Base-by-base conservation (phyloP, 2,797 vertebrate genomes). In the Myripristis murdjan region DNA sequence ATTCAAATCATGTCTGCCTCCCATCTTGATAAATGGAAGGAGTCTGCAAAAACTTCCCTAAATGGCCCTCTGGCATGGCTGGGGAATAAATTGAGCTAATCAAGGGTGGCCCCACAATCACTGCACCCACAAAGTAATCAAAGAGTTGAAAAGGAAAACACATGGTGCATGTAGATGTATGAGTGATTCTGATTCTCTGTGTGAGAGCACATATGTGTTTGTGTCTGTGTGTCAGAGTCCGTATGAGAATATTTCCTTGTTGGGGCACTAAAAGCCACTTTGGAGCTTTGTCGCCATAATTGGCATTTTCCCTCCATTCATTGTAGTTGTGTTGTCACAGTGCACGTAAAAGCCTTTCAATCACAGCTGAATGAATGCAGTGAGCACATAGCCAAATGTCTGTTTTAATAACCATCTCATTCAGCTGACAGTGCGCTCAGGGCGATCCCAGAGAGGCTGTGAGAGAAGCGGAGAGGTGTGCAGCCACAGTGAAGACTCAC, bases 71-170 rank as follows among this genome's bases (percentile, higher is more conserved):
- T 89, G 82, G 87, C 84, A 90, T 87, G 85, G 82, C 89, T 73
- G 64, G 72, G 78, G 89, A 91, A 91, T 91, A 89, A 86, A 91
- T 88, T 87, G 70, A 86, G 90, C 87, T 92, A 92, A 92, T 94
- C 88, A 92, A 87, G 84, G 86, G 81, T 85, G 84, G 84, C 84
- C 89, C 82, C 85, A 90, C 87, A 91, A 92, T 91, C 90, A 89
- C 79, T 59, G 82, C 73, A 84, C 86, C 81, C 83, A 85, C 87
- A 83, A 91, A 87, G 84, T 86, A 89, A 89, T 90, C 87, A 91
- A 80, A 87, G 72, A 88, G 82, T 70, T 81, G 75, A 86, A 88
- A 87, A 77, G 77, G 81, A 83, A 31, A 87, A 82, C 79, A 74
- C 75, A 70, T 37, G 35, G 58, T 65, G 89, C 82, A 86, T 88